Base-by-base conservation (phyloP, 2,113 vertebrate species). In the Osmerus mordax region DNA sequence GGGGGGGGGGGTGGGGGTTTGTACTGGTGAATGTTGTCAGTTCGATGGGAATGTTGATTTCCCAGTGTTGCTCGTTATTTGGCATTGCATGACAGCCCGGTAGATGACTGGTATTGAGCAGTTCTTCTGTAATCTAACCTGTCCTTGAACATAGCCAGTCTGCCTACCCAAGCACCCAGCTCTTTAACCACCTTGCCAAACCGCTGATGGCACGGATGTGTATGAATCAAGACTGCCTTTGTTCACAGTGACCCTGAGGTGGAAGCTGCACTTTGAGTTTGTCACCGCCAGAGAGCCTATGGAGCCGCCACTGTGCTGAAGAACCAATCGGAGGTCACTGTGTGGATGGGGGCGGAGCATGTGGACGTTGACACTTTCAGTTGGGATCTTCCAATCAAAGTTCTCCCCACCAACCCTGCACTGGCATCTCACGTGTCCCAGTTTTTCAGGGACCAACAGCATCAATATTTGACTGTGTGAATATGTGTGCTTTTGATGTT, bases 331-430 rank as follows among this genome's bases (percentile, higher is more conserved):
- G 96, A 99, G 74, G 92, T 94, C 32, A 78, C 92, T 1, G 91
- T 93, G 47, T 99, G 97, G 96, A 92, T 91, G 0, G 97, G 97
- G 32, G 90, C 94, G 0, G 95, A 95, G 80, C 93, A 95, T 52
- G 94, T 99, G 2, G 93, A 95, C 1, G 97, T 98, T 77, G 97
- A 99, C 86, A 99, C 97, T 64, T 98, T 99, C 89, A 99, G 96
- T 85, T 99, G 97, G 97, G 95, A 99, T 79, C 88, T 99, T 72
- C 96, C 97, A 3, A 96, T 99, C 85, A 97, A 96, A 89, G 94
- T 99, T 71, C 90, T 99, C 79, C 96, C 97, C 56, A 99, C 96
- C 47, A 99, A 97, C 83, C 97, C 97, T 0, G 88, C 95, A 14
- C 76, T 98, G 87, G 96, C 93, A 15, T 97, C 96, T 36, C 97